Conservation (phyloP, 1,140 invertebrate species). For the Meloidogyne exigua region DNA sequence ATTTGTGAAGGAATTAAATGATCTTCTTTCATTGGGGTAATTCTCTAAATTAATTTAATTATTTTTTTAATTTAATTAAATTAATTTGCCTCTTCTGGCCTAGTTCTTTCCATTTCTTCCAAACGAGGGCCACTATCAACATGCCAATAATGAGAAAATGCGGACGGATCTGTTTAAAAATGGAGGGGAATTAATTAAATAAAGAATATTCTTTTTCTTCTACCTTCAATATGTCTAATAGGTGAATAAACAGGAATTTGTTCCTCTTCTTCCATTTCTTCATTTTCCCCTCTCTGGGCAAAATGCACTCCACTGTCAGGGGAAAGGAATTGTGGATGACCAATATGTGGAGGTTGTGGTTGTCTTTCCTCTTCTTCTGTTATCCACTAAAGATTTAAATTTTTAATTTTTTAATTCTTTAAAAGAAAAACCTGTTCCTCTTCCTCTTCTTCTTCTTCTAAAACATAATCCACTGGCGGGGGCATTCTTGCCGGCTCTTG, state of each 20-base stretch:
- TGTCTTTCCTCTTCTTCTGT: background rate
- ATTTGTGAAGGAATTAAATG: background rate
- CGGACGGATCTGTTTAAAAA: conserved; percentile 52
- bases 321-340: conserved; percentile 4
- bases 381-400: background rate
- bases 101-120: conserved; percentile 72
- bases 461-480: conserved; percentile 43
- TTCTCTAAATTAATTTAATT: conserved; percentile 3
- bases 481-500: conserved; percentile 34
- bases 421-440: conserved; percentile 46
- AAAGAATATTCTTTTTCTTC: background rate
- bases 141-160: conserved; percentile 86
- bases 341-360: background rate
- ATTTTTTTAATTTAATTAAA: background rate
- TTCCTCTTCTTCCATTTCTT: background rate
- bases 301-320: conserved; percentile 60
- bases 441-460: conserved; percentile 49
- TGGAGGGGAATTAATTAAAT: background rate
- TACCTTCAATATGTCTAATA: background rate
- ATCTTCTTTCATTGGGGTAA: conserved; percentile 12
- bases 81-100: background rate
- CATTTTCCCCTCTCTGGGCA: conserved; percentile 19
- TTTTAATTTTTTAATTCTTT: background rate
- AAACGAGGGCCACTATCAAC: conserved; percentile 95
- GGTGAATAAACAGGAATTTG: background rate